These are phyloP conservation scores for Eupelmus urozonus DNA, from an alignment of 2,888 invertebrate genomes.

Conservation along the genomic window DNA sequence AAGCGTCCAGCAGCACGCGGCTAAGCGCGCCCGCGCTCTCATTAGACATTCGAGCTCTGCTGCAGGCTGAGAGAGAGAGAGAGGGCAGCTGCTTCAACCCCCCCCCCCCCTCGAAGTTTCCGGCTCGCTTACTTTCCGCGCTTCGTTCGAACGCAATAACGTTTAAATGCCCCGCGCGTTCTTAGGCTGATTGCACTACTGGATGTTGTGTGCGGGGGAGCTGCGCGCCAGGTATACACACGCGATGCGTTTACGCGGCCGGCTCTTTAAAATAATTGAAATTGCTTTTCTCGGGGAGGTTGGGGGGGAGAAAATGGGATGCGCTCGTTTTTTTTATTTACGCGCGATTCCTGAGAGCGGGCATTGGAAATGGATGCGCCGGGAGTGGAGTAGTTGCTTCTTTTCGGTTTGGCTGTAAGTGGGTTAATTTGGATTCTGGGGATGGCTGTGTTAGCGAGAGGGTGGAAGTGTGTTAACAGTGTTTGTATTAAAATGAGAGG, in stretches of 20 bases:
- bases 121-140: background rate
- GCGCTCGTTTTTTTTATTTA: background rate
- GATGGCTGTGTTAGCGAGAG: too few relatives aligned
- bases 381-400: too few relatives aligned
- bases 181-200: too few relatives aligned
- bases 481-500: too few relatives aligned
- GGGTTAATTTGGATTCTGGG: too few relatives aligned
- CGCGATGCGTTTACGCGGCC: background rate
- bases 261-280: constrained; percentile 35
- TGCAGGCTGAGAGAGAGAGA: too few relatives aligned
- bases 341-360: background rate
- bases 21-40: constrained; percentile 36
- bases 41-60: constrained; percentile 45
- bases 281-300: constrained; percentile 9
- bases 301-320: background rate
- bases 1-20: too few relatives aligned
- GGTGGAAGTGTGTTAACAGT: too few relatives aligned
- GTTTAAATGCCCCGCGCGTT: background rate
- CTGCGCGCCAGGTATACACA: background rate
- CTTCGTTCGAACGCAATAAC: constrained; percentile 22
- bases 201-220: too few relatives aligned
- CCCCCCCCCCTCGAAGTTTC: constrained; percentile 1
- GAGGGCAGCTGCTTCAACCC: constrained; percentile 25
- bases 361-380: background rate
- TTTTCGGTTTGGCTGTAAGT: too few relatives aligned